A percentile compares a stretch with the other conserved stretches of the same genome.
These are phyloP conservation scores for Prinia subflava DNA, from an alignment of 2,113 vertebrate species.

Conservation along the genomic window DNA sequence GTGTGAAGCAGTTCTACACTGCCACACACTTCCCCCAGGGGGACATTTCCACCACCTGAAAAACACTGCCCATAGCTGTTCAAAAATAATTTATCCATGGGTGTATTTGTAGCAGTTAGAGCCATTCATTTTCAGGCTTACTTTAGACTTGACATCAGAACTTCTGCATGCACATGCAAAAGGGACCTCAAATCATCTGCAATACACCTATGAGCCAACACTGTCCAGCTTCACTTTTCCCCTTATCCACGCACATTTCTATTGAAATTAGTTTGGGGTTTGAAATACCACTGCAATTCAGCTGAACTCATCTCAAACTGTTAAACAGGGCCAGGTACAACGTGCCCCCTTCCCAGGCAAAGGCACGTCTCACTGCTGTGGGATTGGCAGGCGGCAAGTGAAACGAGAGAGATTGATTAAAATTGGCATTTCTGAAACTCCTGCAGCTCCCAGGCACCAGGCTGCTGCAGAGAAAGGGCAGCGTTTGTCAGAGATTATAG, in stretches of 20 bases:
- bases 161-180: neutral
- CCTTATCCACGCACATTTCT: fast-evolving
- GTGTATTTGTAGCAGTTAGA: neutral
- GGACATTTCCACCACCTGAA: neutral
- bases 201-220: fast-evolving
- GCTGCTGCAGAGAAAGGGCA: slow-evolving; percentile 20
- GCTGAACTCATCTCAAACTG: neutral
- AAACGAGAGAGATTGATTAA: slow-evolving; percentile 27
- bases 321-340: neutral
- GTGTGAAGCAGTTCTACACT: fast-evolving
- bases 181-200: neutral
- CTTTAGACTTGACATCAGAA: neutral
- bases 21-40: fast-evolving
- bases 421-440: slow-evolving; percentile 33
- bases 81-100: neutral
- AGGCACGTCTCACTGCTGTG: neutral
- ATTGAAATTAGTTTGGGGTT: neutral
- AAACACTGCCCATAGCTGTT: neutral
- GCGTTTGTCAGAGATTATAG: neutral
- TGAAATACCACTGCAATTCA: neutral
- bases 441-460: neutral
- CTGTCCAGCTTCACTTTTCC: neutral
- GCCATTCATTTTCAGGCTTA: neutral
- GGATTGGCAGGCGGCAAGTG: neutral
- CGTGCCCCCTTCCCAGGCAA: neutral